Conservation (phyloP, 2,113 vertebrate species). For the Rhadina sibilatrix region DNA sequence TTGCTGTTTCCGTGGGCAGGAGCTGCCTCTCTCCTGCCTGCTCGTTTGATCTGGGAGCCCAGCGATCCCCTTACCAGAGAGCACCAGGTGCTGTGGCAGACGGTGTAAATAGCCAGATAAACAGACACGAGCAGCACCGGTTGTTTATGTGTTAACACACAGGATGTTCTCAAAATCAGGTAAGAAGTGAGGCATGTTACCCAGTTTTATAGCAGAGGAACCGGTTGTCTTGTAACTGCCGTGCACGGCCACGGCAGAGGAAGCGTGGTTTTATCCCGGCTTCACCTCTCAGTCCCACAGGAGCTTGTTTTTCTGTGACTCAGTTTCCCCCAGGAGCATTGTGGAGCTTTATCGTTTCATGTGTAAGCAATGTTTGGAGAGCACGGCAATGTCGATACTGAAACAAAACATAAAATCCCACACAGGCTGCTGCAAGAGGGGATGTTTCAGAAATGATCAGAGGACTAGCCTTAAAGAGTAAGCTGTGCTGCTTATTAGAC, state of each 20-base stretch:
- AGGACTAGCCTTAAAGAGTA: background rate
- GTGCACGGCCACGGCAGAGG: background rate
- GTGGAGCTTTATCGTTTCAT: background rate
- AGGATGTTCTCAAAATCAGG: conserved; percentile 55
- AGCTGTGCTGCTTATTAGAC: background rate
- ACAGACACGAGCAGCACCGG: background rate
- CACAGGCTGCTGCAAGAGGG: background rate
- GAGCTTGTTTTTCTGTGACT: background rate
- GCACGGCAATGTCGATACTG: accelerated
- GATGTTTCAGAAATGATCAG: background rate
- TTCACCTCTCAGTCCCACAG: background rate
- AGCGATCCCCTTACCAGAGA: background rate
- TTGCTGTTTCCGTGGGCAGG: background rate
- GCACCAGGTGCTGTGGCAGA: conserved; percentile 22
- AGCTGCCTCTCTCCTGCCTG: background rate
- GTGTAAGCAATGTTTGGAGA: background rate
- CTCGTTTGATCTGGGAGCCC: background rate
- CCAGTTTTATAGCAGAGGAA: conserved; percentile 41
- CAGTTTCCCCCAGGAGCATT: background rate
- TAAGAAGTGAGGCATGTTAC: conserved; percentile 43
- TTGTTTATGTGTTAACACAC: conserved; percentile 51
- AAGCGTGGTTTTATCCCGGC: background rate
- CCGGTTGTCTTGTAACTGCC: conserved; percentile 23
- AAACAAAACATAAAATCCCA: background rate
- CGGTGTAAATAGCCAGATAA: background rate